A percentile compares a stretch with the other conserved stretches of the same genome.
These are phyloP conservation scores for Callaeas wilsoni DNA, from an alignment of 2,113 vertebrate species.

Conservation along the genomic window DNA sequence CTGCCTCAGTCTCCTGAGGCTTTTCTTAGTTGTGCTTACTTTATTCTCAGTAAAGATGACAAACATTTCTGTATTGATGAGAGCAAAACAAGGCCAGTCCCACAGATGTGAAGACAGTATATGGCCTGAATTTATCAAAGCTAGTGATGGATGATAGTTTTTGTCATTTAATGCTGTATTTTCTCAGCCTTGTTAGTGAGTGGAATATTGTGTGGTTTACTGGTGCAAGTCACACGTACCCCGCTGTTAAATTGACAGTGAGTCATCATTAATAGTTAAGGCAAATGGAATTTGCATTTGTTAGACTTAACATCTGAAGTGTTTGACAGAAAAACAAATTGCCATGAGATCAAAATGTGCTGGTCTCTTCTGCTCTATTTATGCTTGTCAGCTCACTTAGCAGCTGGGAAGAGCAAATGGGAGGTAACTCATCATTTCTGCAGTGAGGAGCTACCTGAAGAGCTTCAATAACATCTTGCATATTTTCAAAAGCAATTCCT, in stretches of 20 bases:
- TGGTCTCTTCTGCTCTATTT: not conserved
- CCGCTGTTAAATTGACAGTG: not conserved
- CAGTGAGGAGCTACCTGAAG: not conserved
- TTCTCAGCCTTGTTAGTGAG: not conserved
- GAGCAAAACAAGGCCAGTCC: not conserved
- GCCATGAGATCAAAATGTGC: not conserved
- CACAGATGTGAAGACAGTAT: not conserved
- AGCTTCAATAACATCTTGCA: not conserved
- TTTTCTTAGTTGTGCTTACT: not conserved
- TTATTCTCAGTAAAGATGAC: not conserved
- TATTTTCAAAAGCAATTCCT: not conserved
- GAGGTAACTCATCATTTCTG: not conserved
- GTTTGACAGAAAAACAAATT: conserved; percentile 30
- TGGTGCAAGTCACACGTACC: not conserved
- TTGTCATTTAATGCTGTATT: not conserved
- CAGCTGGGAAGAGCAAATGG: not conserved
- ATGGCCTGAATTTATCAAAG: not conserved
- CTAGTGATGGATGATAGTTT: not conserved
- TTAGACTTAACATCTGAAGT: not conserved
- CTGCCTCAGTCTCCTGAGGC: not conserved
- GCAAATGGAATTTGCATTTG: conserved; percentile 12
- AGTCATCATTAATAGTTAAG: not conserved
- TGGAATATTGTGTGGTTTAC: not conserved
- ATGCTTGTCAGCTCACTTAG: not conserved
- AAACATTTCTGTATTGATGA: not conserved